Base-by-base conservation (phyloP, 2,797 vertebrate genomes). In the Syndactyla subalaris region DNA sequence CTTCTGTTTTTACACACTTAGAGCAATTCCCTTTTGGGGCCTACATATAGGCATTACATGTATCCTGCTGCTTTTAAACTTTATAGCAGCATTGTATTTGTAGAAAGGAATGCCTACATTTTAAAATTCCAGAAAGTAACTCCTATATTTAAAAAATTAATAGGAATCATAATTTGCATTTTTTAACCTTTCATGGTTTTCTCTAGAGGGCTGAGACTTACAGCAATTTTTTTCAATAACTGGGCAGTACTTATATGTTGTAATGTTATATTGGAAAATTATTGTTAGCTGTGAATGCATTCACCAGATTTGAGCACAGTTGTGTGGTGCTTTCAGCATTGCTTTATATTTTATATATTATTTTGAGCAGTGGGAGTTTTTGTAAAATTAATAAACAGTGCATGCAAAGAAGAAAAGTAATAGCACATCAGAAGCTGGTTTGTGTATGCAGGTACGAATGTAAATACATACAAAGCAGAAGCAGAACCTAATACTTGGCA, bases 361-460 rank as follows among this genome's bases (percentile, higher is more conserved):
- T 83, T 76, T 79, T 55, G 77, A 77, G 27, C 14, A 41, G 6
- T 57, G 7, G 7, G 8, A 0, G 0, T 0, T 41, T 45, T 49
- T 2, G 1, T 41, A 27, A 55, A 65, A 80, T 30, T 5, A 43
- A 7, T 17, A 4, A 52, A 46, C 5, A 65, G 21, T 30, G 61
- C 2, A n/a, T 24, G 45, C 19, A 45, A 73, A 51, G 11, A 81
- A 55, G 41, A 65, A 57, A 85, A 88, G 21, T 66, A n/a, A 38
- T 52, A 80, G 23, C 68, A 38, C n/a, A 45, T 86, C 80, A 75
- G 36, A 48, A 81, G 38, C n/a, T 72, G 45, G 12, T 34, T 54
- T 76, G 14, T 51, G n/a, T 62, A 10, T 57, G 38, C 34, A 21
- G 0, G 1, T 55, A 49, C 7, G 6, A 58, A 57, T 58, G 23